These are phyloP conservation scores for Buphagus erythrorhynchus DNA, from an alignment of 2,797 vertebrate species.

Conservation along the genomic window DNA sequence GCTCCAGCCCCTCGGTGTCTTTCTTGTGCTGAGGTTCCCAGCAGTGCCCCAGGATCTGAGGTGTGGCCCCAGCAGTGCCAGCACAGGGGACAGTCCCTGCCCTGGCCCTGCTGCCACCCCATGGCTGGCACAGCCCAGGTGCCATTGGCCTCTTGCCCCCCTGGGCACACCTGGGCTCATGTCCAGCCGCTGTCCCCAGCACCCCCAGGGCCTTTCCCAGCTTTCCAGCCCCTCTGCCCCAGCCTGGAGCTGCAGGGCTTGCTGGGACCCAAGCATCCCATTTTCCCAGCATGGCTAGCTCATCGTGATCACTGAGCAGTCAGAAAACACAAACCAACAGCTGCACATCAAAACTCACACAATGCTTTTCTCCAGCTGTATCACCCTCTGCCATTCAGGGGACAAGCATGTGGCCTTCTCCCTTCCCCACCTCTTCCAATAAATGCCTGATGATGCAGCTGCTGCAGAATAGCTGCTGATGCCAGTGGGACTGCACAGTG, in stretches of 20 bases:
- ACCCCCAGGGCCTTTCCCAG: background rate
- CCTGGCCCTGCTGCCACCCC: background rate
- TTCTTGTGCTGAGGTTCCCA: no score
- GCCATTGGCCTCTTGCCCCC: background rate
- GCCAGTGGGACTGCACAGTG: background rate
- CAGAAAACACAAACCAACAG: background rate
- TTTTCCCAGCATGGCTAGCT: background rate
- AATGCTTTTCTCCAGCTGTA: background rate
- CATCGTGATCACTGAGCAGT: background rate
- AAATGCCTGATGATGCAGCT: constrained; percentile 7
- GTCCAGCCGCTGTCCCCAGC: background rate
- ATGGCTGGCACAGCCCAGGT: background rate
- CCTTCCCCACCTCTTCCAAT: background rate
- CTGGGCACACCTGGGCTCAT: background rate
- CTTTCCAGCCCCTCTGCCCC: background rate
- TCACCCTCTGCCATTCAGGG: background rate
- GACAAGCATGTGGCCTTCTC: background rate
- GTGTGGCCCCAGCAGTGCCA: background rate
- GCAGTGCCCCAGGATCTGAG: no score
- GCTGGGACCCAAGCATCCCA: background rate
- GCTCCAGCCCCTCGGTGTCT: no score
- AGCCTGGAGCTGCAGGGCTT: background rate
- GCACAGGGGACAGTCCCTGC: background rate
- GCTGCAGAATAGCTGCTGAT: constrained; percentile 26
- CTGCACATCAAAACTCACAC: background rate